Evolutionary conservation across 2,888 invertebrate species (phyloP), one percentile per base, ranked within the genome.

Genomic region (Allophyes oxyacanthae): DNA sequence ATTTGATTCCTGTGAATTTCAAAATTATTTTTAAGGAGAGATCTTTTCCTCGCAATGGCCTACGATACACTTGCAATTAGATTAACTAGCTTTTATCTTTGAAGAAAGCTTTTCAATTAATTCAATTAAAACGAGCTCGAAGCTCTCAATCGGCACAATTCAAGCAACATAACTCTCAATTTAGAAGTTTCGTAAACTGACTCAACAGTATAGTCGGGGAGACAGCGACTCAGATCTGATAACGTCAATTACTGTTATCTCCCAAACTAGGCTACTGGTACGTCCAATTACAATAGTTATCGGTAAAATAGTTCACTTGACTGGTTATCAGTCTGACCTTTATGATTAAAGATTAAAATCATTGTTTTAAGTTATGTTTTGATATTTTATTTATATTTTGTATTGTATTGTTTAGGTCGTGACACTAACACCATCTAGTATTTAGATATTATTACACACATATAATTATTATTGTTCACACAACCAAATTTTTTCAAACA

Each of bases 221-320:
- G 36, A 64, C 37, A 38, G 25, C 48, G 51, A 11, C 48, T 44
- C 10, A n/a, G 44, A 62, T 68, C 61, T 38, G 76, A 73, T 76
- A 73, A 59, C 73, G 63, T 59, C 76, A 68, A 73, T 73, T 42
- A 65, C 34, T 28, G 49, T 67, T 67, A 67, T 67, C 72, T 66
- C 14, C 1, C 11, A 30, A 40, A 64, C 64, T 41, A 42, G 41
- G 52, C 52, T 55, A 43, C 45, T 50, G 52, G 46, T 58, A 53
- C 60, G 55, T 58, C 58, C 46, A 67, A 62, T 72, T 63, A 72
- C 41, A 45, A 58, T 15, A 56, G 58, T 44, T 61, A 52, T 49
- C 49, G 32, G 48, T 52, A 33, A 36, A 55, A 50, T 44, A 74
- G 56, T 64, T 70, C 45, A 52, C 28, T 56, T 59, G 26, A 54